Base-by-base conservation (phyloP, 2,797 vertebrate genomes). In the Manis pentadactyla region DNA sequence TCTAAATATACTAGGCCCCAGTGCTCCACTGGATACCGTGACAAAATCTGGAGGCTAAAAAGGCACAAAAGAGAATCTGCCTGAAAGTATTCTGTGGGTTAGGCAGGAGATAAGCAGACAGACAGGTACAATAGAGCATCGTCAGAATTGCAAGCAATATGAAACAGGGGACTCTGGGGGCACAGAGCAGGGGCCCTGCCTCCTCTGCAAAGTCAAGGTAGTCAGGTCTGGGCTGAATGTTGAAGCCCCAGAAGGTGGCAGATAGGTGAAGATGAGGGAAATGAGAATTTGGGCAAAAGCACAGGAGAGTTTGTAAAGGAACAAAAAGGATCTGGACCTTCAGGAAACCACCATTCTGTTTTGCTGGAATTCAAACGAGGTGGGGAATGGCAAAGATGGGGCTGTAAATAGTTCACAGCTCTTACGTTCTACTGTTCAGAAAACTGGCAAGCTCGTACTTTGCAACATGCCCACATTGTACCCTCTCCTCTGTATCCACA, bases 401-500 rank as follows among this genome's bases (percentile, higher is more conserved):
- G 37, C 42, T 57, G 39, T 34, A 84, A 37, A 73, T 51, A 73
- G 15, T 64, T 71, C 42, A 55, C 4, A 4, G 64, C 42, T 78
- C 55, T 94, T 55, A 68, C 7, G n/a, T 25, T 78, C 34, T 46
- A 34, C 75, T 82, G n/a, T 61, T 87, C 53, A 59, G 90, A 68
- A 86, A 53, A 92, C 0, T 27, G 66, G 39, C 68, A 92, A 3
- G 42, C 51, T 53, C 31, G 64, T 84, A 11, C 75, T 71, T 51
- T 74, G 69, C 90, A 53, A 82, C 27, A n/a, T 10, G 37, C 46
- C 90, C 46, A 55, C 2, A 0, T 13, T 13, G 49, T 68, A 31
- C 51, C 81, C 73, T 89, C 81, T 66, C 29, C 71, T 19, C 57
- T 85, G n/a, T 39, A 63, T 46, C 63, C 94, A 96, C 83, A 1